phyloP scores from a whole-genome alignment of 2,888 invertebrate species.

The Ernsta delagoae region DNA sequence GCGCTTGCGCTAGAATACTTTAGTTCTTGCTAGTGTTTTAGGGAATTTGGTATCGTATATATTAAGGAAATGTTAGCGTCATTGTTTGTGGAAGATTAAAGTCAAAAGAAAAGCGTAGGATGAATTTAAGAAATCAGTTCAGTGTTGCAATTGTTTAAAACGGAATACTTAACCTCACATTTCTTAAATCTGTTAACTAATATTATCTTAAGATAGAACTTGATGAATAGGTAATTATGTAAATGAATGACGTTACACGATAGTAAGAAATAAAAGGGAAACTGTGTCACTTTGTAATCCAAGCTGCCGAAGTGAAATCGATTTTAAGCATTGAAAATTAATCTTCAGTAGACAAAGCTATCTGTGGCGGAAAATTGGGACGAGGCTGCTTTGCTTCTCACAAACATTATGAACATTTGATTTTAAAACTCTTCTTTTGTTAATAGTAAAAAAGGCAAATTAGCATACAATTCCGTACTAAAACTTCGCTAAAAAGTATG shows the following conservation, averaged over 20 bases:
- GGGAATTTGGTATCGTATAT: neutral
- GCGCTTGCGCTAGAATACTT: neutral
- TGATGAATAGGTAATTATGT: neutral
- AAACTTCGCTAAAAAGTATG: too few relatives aligned
- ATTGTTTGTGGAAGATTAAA: neutral
- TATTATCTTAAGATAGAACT: too few relatives aligned
- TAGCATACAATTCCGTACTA: too few relatives aligned
- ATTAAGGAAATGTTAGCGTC: neutral
- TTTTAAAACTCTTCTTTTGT: too few relatives aligned
- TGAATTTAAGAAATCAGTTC: too few relatives aligned
- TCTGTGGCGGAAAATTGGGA: slow-evolving; percentile 21
- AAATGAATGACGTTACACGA: neutral
- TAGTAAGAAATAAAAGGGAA: slow-evolving; percentile 6
- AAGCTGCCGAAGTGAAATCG: slow-evolving; percentile 25
- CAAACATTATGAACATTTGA: neutral
- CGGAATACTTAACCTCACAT: too few relatives aligned
- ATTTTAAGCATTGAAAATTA: slow-evolving; percentile 35
- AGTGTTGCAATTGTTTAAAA: too few relatives aligned
- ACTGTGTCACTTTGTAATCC: slow-evolving; percentile 19
- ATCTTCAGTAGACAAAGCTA: slow-evolving; percentile 29
- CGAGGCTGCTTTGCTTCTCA: slow-evolving; percentile 14
- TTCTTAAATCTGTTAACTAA: too few relatives aligned
- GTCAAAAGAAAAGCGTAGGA: neutral
- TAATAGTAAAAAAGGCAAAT: too few relatives aligned
- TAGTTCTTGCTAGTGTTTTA: neutral